phyloP scores from a whole-genome alignment of 2,797 vertebrate species.

The Botia almorhae region DNA sequence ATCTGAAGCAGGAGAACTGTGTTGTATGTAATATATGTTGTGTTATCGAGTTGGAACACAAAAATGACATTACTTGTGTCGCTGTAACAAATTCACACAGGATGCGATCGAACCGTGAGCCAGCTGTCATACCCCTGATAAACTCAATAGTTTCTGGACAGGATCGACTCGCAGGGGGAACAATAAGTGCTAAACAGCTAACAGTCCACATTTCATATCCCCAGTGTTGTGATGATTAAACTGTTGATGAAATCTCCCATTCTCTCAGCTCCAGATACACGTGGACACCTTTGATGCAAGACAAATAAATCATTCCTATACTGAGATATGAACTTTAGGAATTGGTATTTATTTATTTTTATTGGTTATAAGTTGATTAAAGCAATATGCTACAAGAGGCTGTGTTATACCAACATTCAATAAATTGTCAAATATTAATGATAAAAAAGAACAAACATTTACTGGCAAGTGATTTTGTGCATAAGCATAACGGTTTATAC shows the following conservation, averaged over 20 bases:
- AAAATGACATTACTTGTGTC: constrained; percentile 49
- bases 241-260: constrained; percentile 23
- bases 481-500: no score
- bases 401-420: no score
- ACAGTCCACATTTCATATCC: constrained; percentile 30
- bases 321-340: background rate
- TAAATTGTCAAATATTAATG: no score
- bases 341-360: background rate
- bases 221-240: constrained; percentile 25
- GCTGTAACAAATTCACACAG: constrained; percentile 40
- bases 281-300: constrained; percentile 15
- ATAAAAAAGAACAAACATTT: no score
- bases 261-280: background rate
- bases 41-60: constrained; percentile 47
- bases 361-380: no score
- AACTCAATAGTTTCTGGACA: constrained; percentile 38
- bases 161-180: constrained; percentile 22
- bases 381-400: no score
- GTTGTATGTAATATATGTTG: constrained; percentile 41
- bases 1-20: constrained; percentile 3
- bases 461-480: no score
- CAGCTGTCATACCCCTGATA: constrained; percentile 57
- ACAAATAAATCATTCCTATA: background rate
- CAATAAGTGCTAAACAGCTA: constrained; percentile 52
- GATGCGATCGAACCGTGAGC: constrained; percentile 48